A percentile compares a stretch with the other conserved stretches of the same genome.
Conservation (phyloP, 92 coral and sea anemone genomes). For the Phymanthus crucifer region DNA sequence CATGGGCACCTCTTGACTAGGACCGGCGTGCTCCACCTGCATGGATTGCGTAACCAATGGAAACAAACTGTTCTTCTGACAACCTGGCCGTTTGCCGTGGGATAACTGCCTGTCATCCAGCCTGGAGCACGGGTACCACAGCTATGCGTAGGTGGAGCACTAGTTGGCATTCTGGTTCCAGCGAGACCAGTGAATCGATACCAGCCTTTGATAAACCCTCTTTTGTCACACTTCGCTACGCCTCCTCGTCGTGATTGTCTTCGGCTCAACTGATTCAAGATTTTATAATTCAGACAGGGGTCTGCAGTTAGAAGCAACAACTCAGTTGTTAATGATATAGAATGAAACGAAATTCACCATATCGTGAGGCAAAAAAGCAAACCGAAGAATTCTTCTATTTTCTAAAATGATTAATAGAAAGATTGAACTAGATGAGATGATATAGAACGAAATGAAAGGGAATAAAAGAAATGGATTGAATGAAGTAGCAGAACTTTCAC, state of each 20-base stretch:
- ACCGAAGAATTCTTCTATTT: too few species aligned
- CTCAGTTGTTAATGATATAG: too few species aligned
- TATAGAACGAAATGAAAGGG: too few species aligned
- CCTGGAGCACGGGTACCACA: constrained; percentile 39
- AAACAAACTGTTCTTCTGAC: constrained; percentile 27
- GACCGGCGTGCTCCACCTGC: constrained; percentile 4
- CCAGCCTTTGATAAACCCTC: not conserved
- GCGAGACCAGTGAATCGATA: constrained; percentile 22
- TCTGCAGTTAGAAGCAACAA: too few species aligned
- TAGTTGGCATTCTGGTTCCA: constrained; percentile 8
- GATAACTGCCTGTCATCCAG: constrained; percentile 22
- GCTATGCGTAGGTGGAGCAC: not conserved
- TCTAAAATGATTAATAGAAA: too few species aligned
- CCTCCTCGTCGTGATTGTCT: not conserved
- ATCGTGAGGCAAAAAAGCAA: too few species aligned
- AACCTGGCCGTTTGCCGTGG: not conserved
- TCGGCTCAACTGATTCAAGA: not conserved
- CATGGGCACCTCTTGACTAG: constrained; percentile 19
- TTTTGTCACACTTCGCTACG: constrained; percentile 1
- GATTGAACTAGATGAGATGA: too few species aligned
- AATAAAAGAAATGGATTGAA: too few species aligned
- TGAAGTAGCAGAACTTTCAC: too few species aligned
- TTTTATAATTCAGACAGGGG: not conserved
- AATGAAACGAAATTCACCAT: too few species aligned
- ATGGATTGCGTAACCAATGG: constrained; percentile 4